Evolutionary conservation across 2,888 invertebrate genomes (phyloP), one percentile per base, ranked within the genome.

Genomic region (Torymus aiolomorphi): DNA sequence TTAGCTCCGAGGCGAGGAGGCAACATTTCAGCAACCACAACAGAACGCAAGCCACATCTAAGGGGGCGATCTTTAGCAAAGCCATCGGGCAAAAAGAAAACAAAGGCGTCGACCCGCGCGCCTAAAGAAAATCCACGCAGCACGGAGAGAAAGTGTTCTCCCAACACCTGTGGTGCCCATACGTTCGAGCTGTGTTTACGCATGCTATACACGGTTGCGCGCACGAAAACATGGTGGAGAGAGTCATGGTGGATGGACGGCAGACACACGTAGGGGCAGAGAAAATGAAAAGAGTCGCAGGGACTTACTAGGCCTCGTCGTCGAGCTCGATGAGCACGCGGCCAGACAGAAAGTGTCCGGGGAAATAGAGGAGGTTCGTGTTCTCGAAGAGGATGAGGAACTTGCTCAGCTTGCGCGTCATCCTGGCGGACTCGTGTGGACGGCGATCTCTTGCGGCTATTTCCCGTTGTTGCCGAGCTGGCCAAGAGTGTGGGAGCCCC

Each of bases 331-430:
- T 95, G 75, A 98, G 93, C 78, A 98, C 97, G 88, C 97, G 94
- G 59, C 97, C 97, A 75, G 97, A 97, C 83, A 97, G 92, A 91
- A 97, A 97, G 91, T 97, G 97, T 8, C 97, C 97, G 81, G 97
- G 97, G 89, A 97, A 97, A 91, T 97, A 98, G 80, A 98, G 91
- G 83, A 98, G 91, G 86, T 97, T 97, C 66, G 97, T 96, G 90
- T 97, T 97, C 91, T 98, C 97, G 91, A 98, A 97, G 83, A 97
- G 93, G 87, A 98, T 97, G 82, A 97, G 92, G 91, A 98, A 98
- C 92, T 97, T 97, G 83, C 97, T 93, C 86, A 98, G 92, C 92
- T 97, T 97, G 86, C 96, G 93, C 85, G 96, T 95, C 96, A 96
- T 96, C 84, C 82, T 88, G 78, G 65, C 70, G 24, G 18, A 31